Percentiles rank a stretch among this genome's conserved stretches.
Conservation (phyloP, 2,888 invertebrate genomes). For the Pterostichus madidus region DNA sequence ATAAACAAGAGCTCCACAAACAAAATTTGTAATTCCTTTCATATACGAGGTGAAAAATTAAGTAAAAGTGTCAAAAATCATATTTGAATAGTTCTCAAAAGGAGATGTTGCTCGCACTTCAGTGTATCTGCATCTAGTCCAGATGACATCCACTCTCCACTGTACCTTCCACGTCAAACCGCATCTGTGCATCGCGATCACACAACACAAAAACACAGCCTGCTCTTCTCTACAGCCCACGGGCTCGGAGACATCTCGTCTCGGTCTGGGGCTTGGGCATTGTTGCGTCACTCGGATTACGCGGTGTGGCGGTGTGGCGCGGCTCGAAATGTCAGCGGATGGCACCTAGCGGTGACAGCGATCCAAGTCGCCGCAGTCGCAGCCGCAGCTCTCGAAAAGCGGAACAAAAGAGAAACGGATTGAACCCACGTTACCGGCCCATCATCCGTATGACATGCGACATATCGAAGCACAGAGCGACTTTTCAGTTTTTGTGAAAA, state of each 20-base stretch:
- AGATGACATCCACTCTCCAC: background rate
- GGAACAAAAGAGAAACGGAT: slow-evolving; percentile 66
- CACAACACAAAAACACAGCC: background rate
- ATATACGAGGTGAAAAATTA: too few species aligned
- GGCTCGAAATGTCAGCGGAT: slow-evolving; percentile 61
- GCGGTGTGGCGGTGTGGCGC: slow-evolving; percentile 4
- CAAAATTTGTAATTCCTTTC: too few species aligned
- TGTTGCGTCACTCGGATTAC: slow-evolving; percentile 64
- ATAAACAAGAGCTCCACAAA: too few species aligned
- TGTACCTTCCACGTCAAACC: slow-evolving; percentile 16
- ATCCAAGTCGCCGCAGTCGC: slow-evolving; percentile 26
- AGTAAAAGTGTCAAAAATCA: too few species aligned
- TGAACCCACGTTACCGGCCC: slow-evolving; percentile 60
- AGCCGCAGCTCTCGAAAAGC: slow-evolving; percentile 61
- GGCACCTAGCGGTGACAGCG: slow-evolving; percentile 53
- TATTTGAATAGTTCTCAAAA: too few species aligned
- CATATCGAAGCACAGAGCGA: background rate
- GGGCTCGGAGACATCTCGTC: slow-evolving; percentile 43
- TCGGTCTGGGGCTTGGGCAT: slow-evolving; percentile 27
- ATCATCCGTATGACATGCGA: slow-evolving; percentile 33
- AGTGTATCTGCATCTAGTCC: background rate
- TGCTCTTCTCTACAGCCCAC: slow-evolving; percentile 2
- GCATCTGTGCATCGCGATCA: slow-evolving; percentile 16
- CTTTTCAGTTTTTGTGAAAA: slow-evolving; percentile 4
- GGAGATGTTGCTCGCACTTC: too few species aligned